Base-by-base conservation (phyloP, 2,888 invertebrate species). In the Helicoverpa assulta region DNA sequence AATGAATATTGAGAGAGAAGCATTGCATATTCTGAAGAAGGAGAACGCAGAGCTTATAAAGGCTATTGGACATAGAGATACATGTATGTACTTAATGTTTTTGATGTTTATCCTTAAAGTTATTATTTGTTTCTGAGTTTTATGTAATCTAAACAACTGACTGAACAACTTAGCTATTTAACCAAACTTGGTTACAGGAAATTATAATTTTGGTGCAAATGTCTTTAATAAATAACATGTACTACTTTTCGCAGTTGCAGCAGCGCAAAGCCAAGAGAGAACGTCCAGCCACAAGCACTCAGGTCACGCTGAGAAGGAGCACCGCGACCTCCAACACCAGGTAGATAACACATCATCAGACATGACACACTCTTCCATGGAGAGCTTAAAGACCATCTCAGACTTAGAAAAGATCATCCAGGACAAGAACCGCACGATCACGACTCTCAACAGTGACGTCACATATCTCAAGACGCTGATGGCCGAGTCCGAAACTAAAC, bases 351-450 rank as follows among this genome's bases (percentile, higher is more conserved):
- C 89, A 81, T 89, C 92, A 74, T 90, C 91, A 81, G 93, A 94
- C 80, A 85, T 90, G 82, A 89, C 91, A 84, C 91, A 92, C 76
- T 91, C 93, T 79, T 93, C 93, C 67, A 85, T 88, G 79, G 94
- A 94, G 69, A 94, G 92, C 84, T 85, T 90, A 81, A 94, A 93
- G 82, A 94, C 94, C 67, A 94, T 95, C 79, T 84, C 91, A 74
- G 94, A 95, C 84, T 88, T 95, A 88, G 95, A 95, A 87, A 94
- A 88, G 83, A 94, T 94, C 62, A 86, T 95, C 73, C 88, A 92
- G 67, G 94, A 95, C 85, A 95, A 92, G 88, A 94, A 94, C 81
- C 88, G 94, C 70, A 91, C 90, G 18, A 93, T 95, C 67, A 94
- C 93, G 4, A 89, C 91, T 2, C 85, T 95, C 63, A 93, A 94